Evolutionary conservation across 2,113 vertebrate genomes (phyloP).

Genomic region (Sebastes fasciatus): DNA sequence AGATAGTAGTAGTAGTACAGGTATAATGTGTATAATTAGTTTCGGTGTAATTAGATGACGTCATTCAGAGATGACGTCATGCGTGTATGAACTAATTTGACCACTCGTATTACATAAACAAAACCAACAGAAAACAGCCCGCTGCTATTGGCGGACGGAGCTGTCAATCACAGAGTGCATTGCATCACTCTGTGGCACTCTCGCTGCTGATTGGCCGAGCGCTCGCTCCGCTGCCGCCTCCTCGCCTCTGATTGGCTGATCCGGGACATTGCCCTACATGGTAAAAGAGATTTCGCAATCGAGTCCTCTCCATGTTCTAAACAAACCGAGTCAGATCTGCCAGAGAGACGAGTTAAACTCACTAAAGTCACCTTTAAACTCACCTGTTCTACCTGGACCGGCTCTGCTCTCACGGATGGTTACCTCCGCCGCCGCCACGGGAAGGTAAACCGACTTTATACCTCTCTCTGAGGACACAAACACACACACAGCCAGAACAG

Average conservation of each 20-base stretch:
- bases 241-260: conserved; percentile 73
- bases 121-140: neutral
- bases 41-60: neutral
- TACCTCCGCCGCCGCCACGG: conserved; percentile 7
- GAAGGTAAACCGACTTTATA: conserved; percentile 73
- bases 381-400: conserved; percentile 17
- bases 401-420: conserved; percentile 25
- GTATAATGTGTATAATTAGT: neutral
- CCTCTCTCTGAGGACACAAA: too few species aligned
- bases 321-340: conserved; percentile 80
- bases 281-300: conserved; percentile 87
- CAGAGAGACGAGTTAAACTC: conserved; percentile 41
- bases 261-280: conserved; percentile 81
- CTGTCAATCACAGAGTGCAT: conserved; percentile 59
- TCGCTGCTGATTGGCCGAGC: conserved; percentile 68
- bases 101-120: conserved; percentile 73
- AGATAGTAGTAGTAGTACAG: neutral
- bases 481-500: too few species aligned
- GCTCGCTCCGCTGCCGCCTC: fast-evolving
- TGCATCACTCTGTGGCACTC: conserved; percentile 71
- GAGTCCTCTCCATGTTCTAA: conserved; percentile 77
- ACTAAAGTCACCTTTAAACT: conserved; percentile 21
- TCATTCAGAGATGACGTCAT: conserved; percentile 57
- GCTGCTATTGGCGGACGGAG: conserved; percentile 46
- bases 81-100: conserved; percentile 57